Conservation (phyloP, 2,797 vertebrate genomes). For the Hybognathus amarus region DNA sequence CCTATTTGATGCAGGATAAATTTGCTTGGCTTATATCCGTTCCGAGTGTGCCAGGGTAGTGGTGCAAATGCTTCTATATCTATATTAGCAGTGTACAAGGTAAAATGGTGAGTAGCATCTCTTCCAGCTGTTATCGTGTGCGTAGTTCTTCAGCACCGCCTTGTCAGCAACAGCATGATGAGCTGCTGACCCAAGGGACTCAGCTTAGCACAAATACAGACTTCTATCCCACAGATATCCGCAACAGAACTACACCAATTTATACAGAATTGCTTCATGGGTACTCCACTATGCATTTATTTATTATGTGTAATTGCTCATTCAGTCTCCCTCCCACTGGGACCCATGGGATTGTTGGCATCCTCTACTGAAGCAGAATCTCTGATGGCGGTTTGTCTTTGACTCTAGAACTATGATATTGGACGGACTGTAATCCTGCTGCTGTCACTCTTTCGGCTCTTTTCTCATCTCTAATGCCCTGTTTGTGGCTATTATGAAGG, state of each 20-base stretch:
- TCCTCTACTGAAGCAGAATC: slow-evolving; percentile 28
- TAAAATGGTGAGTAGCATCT: slow-evolving; percentile 24
- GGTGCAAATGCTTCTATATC: slow-evolving; percentile 13
- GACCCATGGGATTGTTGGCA: background rate
- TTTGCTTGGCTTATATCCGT: slow-evolving; percentile 26
- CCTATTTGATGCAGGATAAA: slow-evolving; percentile 30
- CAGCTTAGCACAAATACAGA: slow-evolving; percentile 2
- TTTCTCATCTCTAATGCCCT: slow-evolving; percentile 32
- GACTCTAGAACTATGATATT: background rate
- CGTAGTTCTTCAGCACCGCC: background rate
- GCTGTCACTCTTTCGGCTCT: slow-evolving; percentile 17
- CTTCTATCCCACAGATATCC: slow-evolving; percentile 3
- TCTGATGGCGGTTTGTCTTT: background rate
- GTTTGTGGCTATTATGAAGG: slow-evolving; percentile 28
- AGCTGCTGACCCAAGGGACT: slow-evolving; percentile 39
- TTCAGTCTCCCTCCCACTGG: slow-evolving; percentile 30
- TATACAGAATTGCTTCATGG: slow-evolving; percentile 21
- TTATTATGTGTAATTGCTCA: slow-evolving; percentile 43
- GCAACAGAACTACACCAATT: background rate
- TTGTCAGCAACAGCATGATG: slow-evolving; percentile 31
- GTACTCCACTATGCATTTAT: slow-evolving; percentile 35
- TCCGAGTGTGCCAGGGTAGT: slow-evolving; percentile 26
- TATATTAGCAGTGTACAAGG: slow-evolving; percentile 8
- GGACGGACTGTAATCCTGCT: background rate
- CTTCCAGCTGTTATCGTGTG: slow-evolving; percentile 18